Percentiles rank a stretch among this genome's conserved stretches.
phyloP scores from a whole-genome alignment of 2,113 vertebrate species.

The Prionailurus viverrinus region DNA sequence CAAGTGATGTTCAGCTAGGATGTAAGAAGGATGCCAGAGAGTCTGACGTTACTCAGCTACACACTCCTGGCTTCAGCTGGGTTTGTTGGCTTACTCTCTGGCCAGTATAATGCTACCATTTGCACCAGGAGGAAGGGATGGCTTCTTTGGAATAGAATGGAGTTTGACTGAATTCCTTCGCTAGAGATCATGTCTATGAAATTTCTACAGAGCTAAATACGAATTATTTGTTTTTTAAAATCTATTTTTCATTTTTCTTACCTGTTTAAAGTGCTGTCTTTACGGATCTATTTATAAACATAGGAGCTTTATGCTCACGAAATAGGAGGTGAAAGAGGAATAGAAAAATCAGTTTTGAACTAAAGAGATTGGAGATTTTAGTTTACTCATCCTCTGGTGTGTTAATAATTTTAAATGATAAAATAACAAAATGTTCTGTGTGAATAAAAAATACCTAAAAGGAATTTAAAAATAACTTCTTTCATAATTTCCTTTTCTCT shows the following conservation, averaged over 20 bases:
- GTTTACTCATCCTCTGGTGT: neutral
- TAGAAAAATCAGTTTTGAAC: constrained; percentile 28
- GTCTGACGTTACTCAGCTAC: neutral
- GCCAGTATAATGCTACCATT: neutral
- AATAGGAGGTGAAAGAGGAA: neutral
- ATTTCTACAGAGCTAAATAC: neutral
- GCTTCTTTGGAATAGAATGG: neutral
- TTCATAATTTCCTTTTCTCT: neutral
- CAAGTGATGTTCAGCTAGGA: neutral
- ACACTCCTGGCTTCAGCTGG: neutral
- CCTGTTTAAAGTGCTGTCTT: neutral
- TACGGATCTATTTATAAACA: neutral
- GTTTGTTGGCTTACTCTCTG: neutral
- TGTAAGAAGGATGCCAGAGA: neutral
- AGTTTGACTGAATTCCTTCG: neutral
- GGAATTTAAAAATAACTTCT: constrained; percentile 11
- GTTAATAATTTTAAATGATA: constrained; percentile 53
- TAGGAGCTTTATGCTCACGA: neutral
- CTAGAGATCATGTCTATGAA: neutral
- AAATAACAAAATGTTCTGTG: constrained; percentile 8
- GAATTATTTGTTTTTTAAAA: constrained; percentile 11
- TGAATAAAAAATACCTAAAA: constrained; percentile 19
- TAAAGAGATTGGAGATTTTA: constrained; percentile 25
- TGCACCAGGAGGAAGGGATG: neutral
- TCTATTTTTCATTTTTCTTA: constrained; percentile 9